phyloP scores from a whole-genome alignment of 1,140 invertebrate genomes.

The Euura saliciscinereae region DNA sequence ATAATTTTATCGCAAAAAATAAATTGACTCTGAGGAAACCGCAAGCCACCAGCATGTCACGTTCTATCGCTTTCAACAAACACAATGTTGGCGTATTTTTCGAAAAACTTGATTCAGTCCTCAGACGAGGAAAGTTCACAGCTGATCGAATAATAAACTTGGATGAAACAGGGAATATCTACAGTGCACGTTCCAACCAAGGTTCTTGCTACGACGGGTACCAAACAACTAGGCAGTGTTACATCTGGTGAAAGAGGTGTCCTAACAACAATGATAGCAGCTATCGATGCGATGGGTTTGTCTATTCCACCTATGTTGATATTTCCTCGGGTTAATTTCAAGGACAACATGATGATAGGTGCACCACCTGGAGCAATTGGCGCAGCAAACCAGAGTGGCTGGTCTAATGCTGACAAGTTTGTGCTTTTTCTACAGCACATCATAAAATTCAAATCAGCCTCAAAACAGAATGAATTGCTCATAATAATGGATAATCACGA shows the following conservation, averaged over 20 bases:
- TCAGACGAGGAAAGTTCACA: slow-evolving; percentile 17
- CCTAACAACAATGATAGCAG: not conserved
- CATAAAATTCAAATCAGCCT: too few species aligned
- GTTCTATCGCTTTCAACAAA: slow-evolving; percentile 50
- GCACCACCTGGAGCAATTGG: too few species aligned
- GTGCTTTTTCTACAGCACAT: too few species aligned
- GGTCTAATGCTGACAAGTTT: too few species aligned
- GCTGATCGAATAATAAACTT: slow-evolving; percentile 31
- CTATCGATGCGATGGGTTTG: not conserved
- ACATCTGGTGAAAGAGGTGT: not conserved
- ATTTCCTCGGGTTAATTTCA: slow-evolving; percentile 44
- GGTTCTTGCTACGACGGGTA: slow-evolving; percentile 21
- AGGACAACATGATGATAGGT: too few species aligned
- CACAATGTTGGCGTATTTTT: slow-evolving; percentile 44
- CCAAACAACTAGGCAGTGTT: not conserved
- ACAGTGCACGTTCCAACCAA: slow-evolving; percentile 33
- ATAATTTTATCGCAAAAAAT: slow-evolving; percentile 47
- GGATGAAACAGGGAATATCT: slow-evolving; percentile 30
- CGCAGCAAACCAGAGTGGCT: too few species aligned
- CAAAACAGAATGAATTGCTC: too few species aligned
- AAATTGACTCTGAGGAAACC: slow-evolving; percentile 44
- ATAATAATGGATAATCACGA: too few species aligned
- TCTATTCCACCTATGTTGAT: slow-evolving; percentile 25
- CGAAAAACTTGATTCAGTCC: slow-evolving; percentile 41
- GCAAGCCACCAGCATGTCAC: slow-evolving; percentile 46